These are phyloP conservation scores for Clarias magur DNA, from an alignment of 2,113 vertebrate genomes.

Conservation along the genomic window DNA sequence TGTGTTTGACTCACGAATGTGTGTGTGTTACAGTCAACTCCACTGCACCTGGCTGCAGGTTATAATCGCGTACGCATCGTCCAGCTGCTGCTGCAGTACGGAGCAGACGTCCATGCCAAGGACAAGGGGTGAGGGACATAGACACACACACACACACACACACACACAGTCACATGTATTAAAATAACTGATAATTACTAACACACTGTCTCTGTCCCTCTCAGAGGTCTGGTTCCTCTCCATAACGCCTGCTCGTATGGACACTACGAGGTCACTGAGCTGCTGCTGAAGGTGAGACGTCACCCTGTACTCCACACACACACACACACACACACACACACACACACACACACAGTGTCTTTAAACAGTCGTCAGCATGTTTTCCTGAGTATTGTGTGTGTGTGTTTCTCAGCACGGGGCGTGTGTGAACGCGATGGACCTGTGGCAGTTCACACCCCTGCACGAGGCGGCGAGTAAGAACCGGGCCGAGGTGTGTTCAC, in stretches of 20 bases:
- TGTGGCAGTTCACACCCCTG: constrained; percentile 97
- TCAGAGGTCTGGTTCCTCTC: constrained; percentile 93
- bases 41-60: constrained; percentile 93
- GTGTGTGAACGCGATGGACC: constrained; percentile 97
- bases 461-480: constrained; percentile 98
- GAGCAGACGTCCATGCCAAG: constrained; percentile 96
- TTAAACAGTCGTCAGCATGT: not conserved
- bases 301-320: not conserved
- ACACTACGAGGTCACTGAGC: constrained; percentile 96
- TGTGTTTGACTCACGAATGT: constrained; percentile 13
- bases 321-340: not conserved
- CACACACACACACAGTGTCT: not conserved
- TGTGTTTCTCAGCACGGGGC: constrained; percentile 84
- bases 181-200: not conserved
- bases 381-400: not conserved
- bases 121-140: constrained; percentile 85
- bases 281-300: constrained; percentile 87
- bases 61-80: constrained; percentile 98
- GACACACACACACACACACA: not conserved
- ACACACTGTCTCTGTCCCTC: not conserved
- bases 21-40: constrained; percentile 84
- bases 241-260: constrained; percentile 99
- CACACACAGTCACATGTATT: not conserved
- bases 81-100: constrained; percentile 95
- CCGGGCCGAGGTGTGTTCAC: constrained; percentile 92